Conservation (phyloP, 1,140 invertebrate species). For the Ditylenchus dipsaci region DNA sequence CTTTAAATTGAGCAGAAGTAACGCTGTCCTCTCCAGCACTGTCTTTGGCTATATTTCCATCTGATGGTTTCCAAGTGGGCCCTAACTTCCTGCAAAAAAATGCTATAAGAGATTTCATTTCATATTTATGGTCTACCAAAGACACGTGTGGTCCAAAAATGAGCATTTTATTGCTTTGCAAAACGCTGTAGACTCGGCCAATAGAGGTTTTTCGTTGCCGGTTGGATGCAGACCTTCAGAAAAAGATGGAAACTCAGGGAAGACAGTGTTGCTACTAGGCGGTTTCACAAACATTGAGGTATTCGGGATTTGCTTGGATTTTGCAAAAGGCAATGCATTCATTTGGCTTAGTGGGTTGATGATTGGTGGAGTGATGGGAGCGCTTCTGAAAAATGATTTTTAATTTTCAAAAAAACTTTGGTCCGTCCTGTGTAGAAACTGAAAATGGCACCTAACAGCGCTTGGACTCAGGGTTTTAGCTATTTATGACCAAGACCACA, state of each 20-base stretch:
- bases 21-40: slow-evolving; percentile 6
- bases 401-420: no score
- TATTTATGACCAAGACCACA: no score
- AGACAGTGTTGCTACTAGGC: not conserved
- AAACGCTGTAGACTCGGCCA: not conserved
- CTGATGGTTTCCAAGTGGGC: slow-evolving; percentile 1
- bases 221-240: not conserved
- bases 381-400: no score
- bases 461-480: no score
- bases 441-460: no score
- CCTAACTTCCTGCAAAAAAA: slow-evolving; percentile 5
- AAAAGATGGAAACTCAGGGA: not conserved
- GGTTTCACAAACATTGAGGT: not conserved
- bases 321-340: no score
- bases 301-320: not conserved
- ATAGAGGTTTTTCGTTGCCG: not conserved
- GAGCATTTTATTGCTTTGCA: slow-evolving; percentile 24
- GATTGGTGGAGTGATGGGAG: no score
- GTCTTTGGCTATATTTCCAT: slow-evolving; percentile 5
- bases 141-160: slow-evolving; percentile 22
- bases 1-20: slow-evolving; percentile 16
- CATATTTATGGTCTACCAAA: slow-evolving; percentile 26
- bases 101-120: not conserved
- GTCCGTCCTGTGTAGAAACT: no score
- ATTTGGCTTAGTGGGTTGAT: no score